These are phyloP conservation scores for Apolygus lucorum DNA, from an alignment of 1,140 invertebrate species.

Conservation along the genomic window DNA sequence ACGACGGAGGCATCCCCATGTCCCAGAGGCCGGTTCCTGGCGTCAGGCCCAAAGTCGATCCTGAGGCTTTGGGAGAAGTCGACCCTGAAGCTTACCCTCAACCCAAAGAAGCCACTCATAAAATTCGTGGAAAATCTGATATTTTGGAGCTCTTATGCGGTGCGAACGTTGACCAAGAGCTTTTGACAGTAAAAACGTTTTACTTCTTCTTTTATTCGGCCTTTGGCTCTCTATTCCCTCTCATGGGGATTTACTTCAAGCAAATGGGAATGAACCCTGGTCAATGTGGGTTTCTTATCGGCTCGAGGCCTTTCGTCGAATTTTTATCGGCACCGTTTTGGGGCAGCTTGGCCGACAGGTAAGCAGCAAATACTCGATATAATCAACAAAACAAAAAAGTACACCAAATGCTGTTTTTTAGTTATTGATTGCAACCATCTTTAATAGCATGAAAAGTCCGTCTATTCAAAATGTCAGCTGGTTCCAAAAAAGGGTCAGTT, in stretches of 20 bases:
- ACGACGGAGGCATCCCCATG: slow-evolving; percentile 28
- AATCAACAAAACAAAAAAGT: no score
- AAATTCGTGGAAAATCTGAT: slow-evolving; percentile 75
- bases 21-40: slow-evolving; percentile 35
- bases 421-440: no score
- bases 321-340: slow-evolving; percentile 97
- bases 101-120: slow-evolving; percentile 78
- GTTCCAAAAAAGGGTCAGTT: no score
- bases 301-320: slow-evolving; percentile 91
- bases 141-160: slow-evolving; percentile 75
- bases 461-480: no score
- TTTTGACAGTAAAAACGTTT: slow-evolving; percentile 89
- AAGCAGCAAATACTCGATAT: no score
- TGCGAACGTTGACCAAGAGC: slow-evolving; percentile 67
- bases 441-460: no score
- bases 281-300: slow-evolving; percentile 86
- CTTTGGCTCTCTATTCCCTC: slow-evolving; percentile 93
- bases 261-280: slow-evolving; percentile 96
- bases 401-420: no score
- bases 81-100: slow-evolving; percentile 61
- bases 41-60: slow-evolving; percentile 58
- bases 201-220: slow-evolving; percentile 99
- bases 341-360: slow-evolving; percentile 88
- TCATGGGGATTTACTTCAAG: slow-evolving; percentile 98
- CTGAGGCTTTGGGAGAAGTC: slow-evolving; percentile 62